Conservation (phyloP, 2,797 vertebrate genomes). For the Tragelaphus oryx region DNA sequence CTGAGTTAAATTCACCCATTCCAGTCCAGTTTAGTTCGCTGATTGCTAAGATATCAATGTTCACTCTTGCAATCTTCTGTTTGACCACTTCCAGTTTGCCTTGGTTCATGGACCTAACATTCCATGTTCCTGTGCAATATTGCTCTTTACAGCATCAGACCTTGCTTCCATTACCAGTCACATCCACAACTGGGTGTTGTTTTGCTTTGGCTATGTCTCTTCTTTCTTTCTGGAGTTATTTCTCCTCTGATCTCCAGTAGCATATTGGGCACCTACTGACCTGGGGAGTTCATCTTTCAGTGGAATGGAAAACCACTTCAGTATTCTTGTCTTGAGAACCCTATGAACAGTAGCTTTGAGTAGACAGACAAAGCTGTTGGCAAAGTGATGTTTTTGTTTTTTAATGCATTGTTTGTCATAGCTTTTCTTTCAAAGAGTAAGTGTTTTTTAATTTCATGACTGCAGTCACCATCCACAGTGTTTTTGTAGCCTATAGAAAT, state of each 20-base stretch:
- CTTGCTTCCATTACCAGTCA: neutral
- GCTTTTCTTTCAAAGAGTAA: neutral
- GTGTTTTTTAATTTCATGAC: neutral
- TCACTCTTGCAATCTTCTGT: neutral
- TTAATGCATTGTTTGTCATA: neutral
- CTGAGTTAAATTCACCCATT: neutral
- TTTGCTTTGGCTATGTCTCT: neutral
- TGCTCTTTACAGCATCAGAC: neutral
- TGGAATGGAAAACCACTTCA: neutral
- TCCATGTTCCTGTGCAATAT: neutral
- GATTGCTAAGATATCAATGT: neutral
- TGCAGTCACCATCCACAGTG: neutral
- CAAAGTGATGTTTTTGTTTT: neutral
- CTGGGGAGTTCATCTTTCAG: neutral
- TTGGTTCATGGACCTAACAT: neutral
- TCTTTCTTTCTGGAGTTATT: neutral
- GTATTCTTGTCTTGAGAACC: neutral
- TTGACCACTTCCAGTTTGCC: neutral
- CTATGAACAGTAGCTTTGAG: neutral
- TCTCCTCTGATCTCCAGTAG: neutral
- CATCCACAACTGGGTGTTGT: neutral
- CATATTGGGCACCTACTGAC: neutral
- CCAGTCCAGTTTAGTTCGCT: neutral
- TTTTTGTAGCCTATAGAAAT: neutral
- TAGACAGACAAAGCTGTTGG: neutral